Conservation (phyloP, 2,888 invertebrate genomes). For the Hartigia nigra region DNA sequence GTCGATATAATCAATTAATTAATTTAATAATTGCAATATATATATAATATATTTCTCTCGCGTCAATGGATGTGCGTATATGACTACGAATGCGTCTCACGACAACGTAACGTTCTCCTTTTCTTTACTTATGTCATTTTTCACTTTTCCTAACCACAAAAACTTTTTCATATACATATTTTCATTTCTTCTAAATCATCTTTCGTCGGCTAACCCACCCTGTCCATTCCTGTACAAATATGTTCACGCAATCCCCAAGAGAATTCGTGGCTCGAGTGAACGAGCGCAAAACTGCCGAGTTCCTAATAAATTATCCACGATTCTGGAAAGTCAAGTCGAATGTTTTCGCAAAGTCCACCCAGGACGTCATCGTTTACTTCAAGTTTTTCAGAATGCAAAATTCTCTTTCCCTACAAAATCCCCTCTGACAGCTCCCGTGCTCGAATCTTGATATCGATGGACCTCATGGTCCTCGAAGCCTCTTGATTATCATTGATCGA, state of each 20-base stretch:
- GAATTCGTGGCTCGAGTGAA: not conserved
- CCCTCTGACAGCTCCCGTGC: not conserved
- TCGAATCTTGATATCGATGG: not conserved
- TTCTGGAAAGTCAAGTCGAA: not conserved
- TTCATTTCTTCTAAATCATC: not conserved
- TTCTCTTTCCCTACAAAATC: not conserved
- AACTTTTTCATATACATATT: not conserved
- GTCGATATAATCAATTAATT: slow-evolving; percentile 27
- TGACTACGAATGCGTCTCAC: slow-evolving; percentile 13
- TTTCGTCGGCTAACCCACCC: not conserved
- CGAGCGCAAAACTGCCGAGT: not conserved
- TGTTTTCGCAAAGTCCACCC: too few relatives aligned
- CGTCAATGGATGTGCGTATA: slow-evolving; percentile 21
- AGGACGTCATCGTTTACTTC: not conserved
- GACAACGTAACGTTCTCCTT: not conserved
- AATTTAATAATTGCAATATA: slow-evolving; percentile 31
- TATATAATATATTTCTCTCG: slow-evolving; percentile 30
- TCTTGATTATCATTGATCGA: not conserved
- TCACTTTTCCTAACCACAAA: not conserved
- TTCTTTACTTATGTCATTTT: not conserved
- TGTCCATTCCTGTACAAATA: not conserved
- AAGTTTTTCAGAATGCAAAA: not conserved
- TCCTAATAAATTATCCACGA: not conserved
- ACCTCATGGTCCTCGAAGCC: not conserved
- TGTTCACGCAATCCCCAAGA: not conserved